Evolutionary conservation across 2,113 vertebrate genomes (phyloP), one percentile per base, ranked within the genome.

Genomic region (Glaucidium brasilianum): DNA sequence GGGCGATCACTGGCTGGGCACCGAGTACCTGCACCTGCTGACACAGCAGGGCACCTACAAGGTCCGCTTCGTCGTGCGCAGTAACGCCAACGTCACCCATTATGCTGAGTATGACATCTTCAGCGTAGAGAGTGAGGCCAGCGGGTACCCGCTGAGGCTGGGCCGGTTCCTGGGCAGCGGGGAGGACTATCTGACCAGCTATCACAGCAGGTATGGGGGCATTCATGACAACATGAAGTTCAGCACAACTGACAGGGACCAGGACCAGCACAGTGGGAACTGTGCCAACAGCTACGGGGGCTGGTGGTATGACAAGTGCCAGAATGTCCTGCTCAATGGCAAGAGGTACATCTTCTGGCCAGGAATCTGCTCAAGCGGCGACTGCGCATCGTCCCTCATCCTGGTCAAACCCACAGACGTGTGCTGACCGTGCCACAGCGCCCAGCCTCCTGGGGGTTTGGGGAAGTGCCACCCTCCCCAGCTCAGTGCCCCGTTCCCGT

Each of bases 241-340:
- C 85, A 88, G 39, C 26, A 93, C 95, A 0, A 5, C 37, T 5
- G 93, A 96, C 59, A 85, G 21, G 35, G 95, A 96, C 62, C 87
- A 96, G 79, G 95, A 94, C 69, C 81, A 80, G 26, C 2, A 56
- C 52, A 43, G 29, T 2, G 19, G 56, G 20, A 79, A 90, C 63
- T 94, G 95, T 12, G 86, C 86, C 50, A 20, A 4, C 41, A 49
- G 85, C 77, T 83, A 82, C 10, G 90, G 92, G 26, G 95, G 95
- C 19, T 98, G 97, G 97, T 98, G 97, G 97, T 98, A 97, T 8
- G 95, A 96, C 83, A 88, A 35, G 35, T 98, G 97, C 79, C 95
- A 96, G 26, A 95, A 97, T 0, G 22, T 97, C 55, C 85, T 95
- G 43, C 94, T 97, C 75, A 97, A 97, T 15, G 96, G 37, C 67